Base-by-base conservation (phyloP, 1,140 invertebrate genomes). In the Meloidogyne floridensis region DNA sequence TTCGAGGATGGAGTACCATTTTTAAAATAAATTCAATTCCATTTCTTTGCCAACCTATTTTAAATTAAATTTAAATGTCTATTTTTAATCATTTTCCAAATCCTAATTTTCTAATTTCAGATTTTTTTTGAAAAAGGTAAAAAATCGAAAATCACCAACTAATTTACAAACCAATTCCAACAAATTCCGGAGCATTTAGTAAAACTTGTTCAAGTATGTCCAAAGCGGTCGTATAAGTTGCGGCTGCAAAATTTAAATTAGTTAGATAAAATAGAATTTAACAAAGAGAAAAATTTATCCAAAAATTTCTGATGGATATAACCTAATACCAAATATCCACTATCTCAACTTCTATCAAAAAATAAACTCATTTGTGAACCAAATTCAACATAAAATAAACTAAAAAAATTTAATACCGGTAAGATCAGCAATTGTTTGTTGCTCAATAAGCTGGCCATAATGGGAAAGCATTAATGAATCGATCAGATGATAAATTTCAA, bases 161-260 rank as follows among this genome's bases (percentile, higher is more conserved):
- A 47, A 47, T 47, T 47, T 47, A 80, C 70, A 32, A 18, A 86
- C 86, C 87, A 74, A 82, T 88, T 53, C 87, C 88, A 32, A 89
- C 86, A 5, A 90, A 72, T 72, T 89, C 89, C 10, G 88, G 88
- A 3, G 87, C 85, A 59, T 82, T 75, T 72, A 87, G 88, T 20
- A 89, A 80, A 2, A 90, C 80, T 78, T 89, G 86, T 80, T 89
- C 88, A 32, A 89, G 82, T n/a, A 86, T 86, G 86, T 86, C 89
- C 6, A 89, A 79, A 6, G 89, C 89, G 4, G 32, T 32, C 32
- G 32, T 32, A 32, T 32, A 32, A 32, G 32, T 32, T 32, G 32
- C 32, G 32, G 32, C 32, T 32, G 32, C 32, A 32, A 32, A 32
- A 32, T 32, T 32, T 32, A 32, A 32, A 32, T 32, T 2, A 32